These are phyloP conservation scores for Brachionus asplanchnoidis DNA, from an alignment of 1,140 invertebrate genomes.

Conservation along the genomic window DNA sequence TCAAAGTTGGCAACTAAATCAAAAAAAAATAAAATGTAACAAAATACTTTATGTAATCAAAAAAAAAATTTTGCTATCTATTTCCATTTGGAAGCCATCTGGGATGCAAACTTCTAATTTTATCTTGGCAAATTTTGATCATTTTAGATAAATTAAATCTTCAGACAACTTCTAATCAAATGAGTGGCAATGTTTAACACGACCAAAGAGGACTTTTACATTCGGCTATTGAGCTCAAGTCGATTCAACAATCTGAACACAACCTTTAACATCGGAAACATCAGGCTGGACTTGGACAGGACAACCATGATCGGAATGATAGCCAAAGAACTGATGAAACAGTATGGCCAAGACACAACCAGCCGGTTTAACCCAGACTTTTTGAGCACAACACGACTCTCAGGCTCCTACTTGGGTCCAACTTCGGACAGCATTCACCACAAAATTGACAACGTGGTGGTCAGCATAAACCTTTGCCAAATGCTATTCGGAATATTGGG, in stretches of 20 bases:
- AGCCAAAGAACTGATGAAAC: not conserved
- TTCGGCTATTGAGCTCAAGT: not conserved
- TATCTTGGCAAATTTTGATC: not conserved
- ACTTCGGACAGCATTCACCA: not conserved
- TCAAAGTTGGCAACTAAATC: not conserved
- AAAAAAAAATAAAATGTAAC: not conserved
- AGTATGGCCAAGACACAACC: not conserved
- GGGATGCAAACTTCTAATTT: not conserved
- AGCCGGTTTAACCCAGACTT: not conserved
- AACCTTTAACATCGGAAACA: not conserved
- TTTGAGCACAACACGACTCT: not conserved
- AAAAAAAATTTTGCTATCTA: not conserved
- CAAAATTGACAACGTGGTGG: slow-evolving; percentile 9
- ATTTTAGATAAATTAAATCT: not conserved
- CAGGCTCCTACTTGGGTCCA: not conserved
- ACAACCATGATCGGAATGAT: not conserved
- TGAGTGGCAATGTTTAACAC: not conserved
- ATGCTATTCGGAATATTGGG: slow-evolving; percentile 23
- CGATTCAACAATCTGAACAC: not conserved
- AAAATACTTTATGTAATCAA: not conserved
- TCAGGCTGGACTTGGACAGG: not conserved
- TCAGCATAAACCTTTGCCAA: not conserved
- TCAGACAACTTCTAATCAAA: not conserved
- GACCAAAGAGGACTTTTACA: not conserved
- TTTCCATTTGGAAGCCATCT: not conserved